Percentiles rank a stretch among this genome's conserved stretches.
These are phyloP conservation scores for Tragelaphus buxtoni DNA, from an alignment of 2,113 vertebrate species.

Conservation along the genomic window DNA sequence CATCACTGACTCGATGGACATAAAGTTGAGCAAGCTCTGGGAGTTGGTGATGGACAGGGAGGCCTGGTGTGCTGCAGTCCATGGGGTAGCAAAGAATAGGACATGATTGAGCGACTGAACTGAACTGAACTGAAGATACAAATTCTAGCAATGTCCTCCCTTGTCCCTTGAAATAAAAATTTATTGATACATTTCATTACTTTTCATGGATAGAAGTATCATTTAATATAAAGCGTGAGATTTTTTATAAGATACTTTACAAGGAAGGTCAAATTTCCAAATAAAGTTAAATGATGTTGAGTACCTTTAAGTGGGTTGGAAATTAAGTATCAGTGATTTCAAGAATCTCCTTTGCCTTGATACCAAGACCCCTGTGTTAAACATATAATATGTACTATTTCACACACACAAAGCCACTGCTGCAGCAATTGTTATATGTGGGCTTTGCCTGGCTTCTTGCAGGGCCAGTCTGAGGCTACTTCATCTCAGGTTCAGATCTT, in stretches of 20 bases:
- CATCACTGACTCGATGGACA: neutral
- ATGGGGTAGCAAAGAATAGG: rapidly evolving
- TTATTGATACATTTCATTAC: neutral
- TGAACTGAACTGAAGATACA: neutral
- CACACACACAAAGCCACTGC: neutral
- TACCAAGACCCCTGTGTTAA: neutral
- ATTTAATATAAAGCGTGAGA: neutral
- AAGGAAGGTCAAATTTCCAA: neutral
- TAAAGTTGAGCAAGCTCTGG: neutral
- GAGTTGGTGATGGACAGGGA: neutral
- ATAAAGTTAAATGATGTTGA: neutral
- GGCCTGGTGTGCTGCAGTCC: neutral
- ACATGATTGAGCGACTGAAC: neutral
- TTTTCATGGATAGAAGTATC: neutral
- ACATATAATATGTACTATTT: neutral
- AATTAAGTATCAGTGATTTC: neutral
- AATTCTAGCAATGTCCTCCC: neutral
- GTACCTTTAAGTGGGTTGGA: neutral
- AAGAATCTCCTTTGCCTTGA: neutral
- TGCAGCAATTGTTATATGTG: neutral
- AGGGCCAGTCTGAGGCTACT: neutral
- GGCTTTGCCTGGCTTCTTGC: neutral
- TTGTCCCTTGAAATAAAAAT: neutral
- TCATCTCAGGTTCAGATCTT: neutral
- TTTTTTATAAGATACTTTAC: neutral